Base-by-base conservation (phyloP, 2,888 invertebrate genomes). In the Nysson spinosus region DNA sequence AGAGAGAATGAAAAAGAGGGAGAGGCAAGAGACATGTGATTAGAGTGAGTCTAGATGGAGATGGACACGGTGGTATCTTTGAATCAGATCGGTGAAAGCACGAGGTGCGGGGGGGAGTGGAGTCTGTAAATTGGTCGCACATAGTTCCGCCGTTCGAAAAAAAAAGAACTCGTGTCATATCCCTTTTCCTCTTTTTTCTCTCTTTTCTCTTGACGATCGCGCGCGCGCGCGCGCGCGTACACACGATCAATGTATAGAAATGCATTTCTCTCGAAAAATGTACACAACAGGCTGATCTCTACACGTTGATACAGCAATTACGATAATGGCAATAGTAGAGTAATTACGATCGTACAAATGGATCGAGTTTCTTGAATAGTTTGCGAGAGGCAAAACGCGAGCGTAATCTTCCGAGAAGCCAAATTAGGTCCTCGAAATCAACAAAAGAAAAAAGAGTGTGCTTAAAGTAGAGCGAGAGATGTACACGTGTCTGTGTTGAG, bases 401-500 rank as follows among this genome's bases (percentile, higher is more conserved):
- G 3, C 4, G 28, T 6, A 3, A 2, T 9, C n/a, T 9, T 9
- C 9, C 28, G 28, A 28, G 28, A 6, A 6, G 4, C 9, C 28
- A 6, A 9, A 28, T 28, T 6, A 28, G 2, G 9, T n/a, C n/a
- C n/a, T n/a, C 6, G 28, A 28, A 24, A n/a, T 6, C 9, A 28
- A 28, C 6, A 9, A 9, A 28, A 28, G n/a, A n/a, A 28, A 28
- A 9, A 28, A 28, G n/a, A 1, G 11, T 30, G 11, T n/a, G 11
- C 11, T 4, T 4, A 4, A 30, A 9, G 30, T 30, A n/a, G 14
- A 34, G 34, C 4, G 16, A 32, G 0, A 34, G 17, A 30, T 34
- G 40, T 24, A 40, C 37, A 17, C 24, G 46, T 42, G 49, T 32
- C 22, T 35, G 54, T 19, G 55, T 9, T 37, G 24, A 14, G 35